Percentiles rank a stretch among this genome's conserved stretches.
Conservation (phyloP, 1,140 invertebrate species). For the Mycetomoellerius zeteki region DNA sequence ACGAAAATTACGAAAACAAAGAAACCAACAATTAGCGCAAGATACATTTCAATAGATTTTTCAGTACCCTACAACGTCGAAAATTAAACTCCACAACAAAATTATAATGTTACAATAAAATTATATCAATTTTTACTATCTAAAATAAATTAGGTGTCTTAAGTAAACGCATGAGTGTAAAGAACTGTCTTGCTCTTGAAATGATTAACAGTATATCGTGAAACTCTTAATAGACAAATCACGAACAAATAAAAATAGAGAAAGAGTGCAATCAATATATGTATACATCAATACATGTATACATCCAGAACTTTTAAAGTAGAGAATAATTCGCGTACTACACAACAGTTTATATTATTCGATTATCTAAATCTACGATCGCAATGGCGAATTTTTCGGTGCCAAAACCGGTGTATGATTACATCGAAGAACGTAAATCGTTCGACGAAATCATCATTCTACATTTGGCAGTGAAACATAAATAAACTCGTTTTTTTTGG, state of each 20-base stretch:
- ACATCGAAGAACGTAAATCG: not conserved
- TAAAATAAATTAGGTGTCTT: not conserved
- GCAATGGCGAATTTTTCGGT: not conserved
- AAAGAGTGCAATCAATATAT: not conserved
- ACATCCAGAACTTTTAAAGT: not conserved
- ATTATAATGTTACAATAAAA: not conserved
- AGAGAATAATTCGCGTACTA: slow-evolving; percentile 2
- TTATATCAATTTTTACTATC: not conserved
- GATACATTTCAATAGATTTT: slow-evolving; percentile 2
- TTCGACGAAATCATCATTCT: slow-evolving; percentile 32
- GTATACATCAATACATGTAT: not conserved
- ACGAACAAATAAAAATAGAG: slow-evolving; percentile 29
- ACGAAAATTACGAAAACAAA: not conserved
- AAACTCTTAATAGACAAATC: slow-evolving; percentile 14
- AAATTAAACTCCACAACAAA: slow-evolving; percentile 10
- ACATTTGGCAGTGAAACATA: slow-evolving; percentile 28
- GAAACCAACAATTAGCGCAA: not conserved
- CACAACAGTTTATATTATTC: slow-evolving; percentile 10
- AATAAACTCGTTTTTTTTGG: slow-evolving; percentile 12
- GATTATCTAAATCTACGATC: not conserved
- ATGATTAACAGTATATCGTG: not conserved
- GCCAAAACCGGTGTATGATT: slow-evolving; percentile 27
- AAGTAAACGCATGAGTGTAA: not conserved
- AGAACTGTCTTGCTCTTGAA: not conserved
- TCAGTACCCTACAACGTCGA: not conserved